A percentile compares a stretch with the other conserved stretches of the same genome.
Conservation (phyloP, 2,888 invertebrate species). For the Priocnemis perturbator region DNA sequence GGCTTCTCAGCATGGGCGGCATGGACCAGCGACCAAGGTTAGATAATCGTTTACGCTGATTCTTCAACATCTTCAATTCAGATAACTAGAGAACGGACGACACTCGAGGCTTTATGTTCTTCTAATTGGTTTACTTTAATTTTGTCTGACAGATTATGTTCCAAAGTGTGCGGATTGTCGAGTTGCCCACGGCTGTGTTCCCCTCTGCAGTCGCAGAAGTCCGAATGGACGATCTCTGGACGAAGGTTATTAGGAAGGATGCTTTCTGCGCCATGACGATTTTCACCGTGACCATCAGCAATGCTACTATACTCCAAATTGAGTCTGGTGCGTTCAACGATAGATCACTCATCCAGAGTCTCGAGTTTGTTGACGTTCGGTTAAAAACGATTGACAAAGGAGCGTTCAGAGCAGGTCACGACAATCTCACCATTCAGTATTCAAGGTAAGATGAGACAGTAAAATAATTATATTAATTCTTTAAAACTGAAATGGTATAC, state of each 20-base stretch:
- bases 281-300: constrained; percentile 79
- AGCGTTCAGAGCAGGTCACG: constrained; percentile 81
- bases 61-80: too few relatives aligned
- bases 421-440: constrained; percentile 81
- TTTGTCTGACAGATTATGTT: constrained; percentile 79
- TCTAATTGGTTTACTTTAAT: not conserved
- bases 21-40: constrained; percentile 79
- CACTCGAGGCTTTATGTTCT: too few relatives aligned
- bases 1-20: constrained; percentile 78
- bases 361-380: constrained; percentile 79
- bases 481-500: too few relatives aligned
- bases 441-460: constrained; percentile 78
- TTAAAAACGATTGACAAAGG: constrained; percentile 78
- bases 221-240: constrained; percentile 77
- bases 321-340: constrained; percentile 81
- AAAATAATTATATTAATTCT: not conserved
- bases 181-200: constrained; percentile 80
- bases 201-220: constrained; percentile 81
- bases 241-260: constrained; percentile 78
- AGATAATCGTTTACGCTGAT: constrained; percentile 10
- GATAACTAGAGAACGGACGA: not conserved
- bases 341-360: constrained; percentile 79
- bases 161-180: constrained; percentile 79
- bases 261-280: constrained; percentile 84
- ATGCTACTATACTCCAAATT: constrained; percentile 79